Conservation (phyloP, 2,113 vertebrate genomes). For the Vimba vimba region DNA sequence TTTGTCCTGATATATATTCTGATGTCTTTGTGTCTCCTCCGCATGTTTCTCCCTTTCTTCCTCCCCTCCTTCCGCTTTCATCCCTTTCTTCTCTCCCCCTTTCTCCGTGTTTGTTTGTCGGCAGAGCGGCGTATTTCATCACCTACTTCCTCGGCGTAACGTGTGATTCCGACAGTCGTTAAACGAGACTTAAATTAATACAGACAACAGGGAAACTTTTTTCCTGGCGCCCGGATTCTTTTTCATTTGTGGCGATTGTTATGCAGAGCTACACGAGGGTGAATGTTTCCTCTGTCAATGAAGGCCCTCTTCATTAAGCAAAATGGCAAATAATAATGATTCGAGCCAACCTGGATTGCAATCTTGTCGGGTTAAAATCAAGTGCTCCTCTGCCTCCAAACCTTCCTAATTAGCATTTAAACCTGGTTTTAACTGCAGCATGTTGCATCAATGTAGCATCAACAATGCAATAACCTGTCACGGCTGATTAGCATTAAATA, state of each 20-base stretch:
- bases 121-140: slow-evolving; percentile 54
- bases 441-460: slow-evolving; percentile 15
- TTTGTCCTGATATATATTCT: slow-evolving; percentile 77
- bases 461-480: slow-evolving; percentile 20
- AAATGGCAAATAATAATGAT: slow-evolving; percentile 40
- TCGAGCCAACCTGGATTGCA: slow-evolving; percentile 44
- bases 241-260: slow-evolving; percentile 75
- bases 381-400: neutral
- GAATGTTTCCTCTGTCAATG: slow-evolving; percentile 41
- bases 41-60: slow-evolving; percentile 61
- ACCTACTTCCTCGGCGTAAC: slow-evolving; percentile 55
- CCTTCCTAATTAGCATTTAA: slow-evolving; percentile 38
- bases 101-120: slow-evolving; percentile 70
- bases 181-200: slow-evolving; percentile 83
- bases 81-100: slow-evolving; percentile 49
- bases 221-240: slow-evolving; percentile 57
- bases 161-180: slow-evolving; percentile 77
- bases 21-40: slow-evolving; percentile 71
- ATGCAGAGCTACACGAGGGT: slow-evolving; percentile 64
- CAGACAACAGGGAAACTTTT: slow-evolving; percentile 78
- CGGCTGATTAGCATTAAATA: slow-evolving; percentile 5
- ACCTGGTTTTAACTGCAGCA: slow-evolving; percentile 1
- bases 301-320: slow-evolving; percentile 52
- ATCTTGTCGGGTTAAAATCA: slow-evolving; percentile 56
- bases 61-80: slow-evolving; percentile 55